phyloP scores from a whole-genome alignment of 2,888 invertebrate species.

The Drosophila cyrtoloma region DNA sequence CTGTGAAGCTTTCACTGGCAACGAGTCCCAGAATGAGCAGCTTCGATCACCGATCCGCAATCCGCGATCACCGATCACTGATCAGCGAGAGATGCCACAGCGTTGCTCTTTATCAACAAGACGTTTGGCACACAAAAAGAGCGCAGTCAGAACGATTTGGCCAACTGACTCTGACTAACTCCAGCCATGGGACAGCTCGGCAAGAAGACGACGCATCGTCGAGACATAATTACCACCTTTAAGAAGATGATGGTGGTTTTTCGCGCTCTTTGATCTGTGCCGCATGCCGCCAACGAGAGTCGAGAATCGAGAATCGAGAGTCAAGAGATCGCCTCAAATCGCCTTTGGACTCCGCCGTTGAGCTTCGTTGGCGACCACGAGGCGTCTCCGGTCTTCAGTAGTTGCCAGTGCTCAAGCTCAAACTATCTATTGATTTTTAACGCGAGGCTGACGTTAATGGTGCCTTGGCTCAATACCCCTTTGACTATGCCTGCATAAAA shows the following conservation, averaged over 20 bases:
- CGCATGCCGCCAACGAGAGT: constrained; percentile 62
- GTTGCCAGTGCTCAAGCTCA: constrained; percentile 77
- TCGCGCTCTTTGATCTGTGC: constrained; percentile 83
- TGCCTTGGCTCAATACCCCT: constrained; percentile 36
- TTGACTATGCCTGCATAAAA: constrained; percentile 8
- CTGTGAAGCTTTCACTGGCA: constrained; percentile 72
- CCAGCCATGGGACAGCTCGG: constrained; percentile 1
- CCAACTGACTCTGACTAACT: constrained; percentile 36
- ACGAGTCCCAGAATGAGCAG: constrained; percentile 5
- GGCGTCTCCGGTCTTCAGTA: constrained; percentile 49
- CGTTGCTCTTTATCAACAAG: constrained; percentile 46
- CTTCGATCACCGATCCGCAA: constrained; percentile 16
- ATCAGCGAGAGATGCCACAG: constrained; percentile 33
- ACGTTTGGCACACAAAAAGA: constrained; percentile 21
- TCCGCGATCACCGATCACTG: constrained; percentile 23
- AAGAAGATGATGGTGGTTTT: constrained; percentile 84
- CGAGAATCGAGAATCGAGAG: constrained; percentile 3
- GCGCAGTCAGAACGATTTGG: constrained; percentile 29
- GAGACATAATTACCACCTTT: constrained; percentile 84
- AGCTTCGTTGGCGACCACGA: constrained; percentile 57
- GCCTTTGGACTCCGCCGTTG: constrained; percentile 22
- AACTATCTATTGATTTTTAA: constrained; percentile 85
- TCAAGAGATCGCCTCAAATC: constrained; percentile 23
- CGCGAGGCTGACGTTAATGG: constrained; percentile 85
- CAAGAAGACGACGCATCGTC: constrained; percentile 51